Percentiles rank a stretch among this genome's conserved stretches.
These are phyloP conservation scores for Talpa occidentalis DNA, from an alignment of 2,113 vertebrate genomes.

Conservation along the genomic window DNA sequence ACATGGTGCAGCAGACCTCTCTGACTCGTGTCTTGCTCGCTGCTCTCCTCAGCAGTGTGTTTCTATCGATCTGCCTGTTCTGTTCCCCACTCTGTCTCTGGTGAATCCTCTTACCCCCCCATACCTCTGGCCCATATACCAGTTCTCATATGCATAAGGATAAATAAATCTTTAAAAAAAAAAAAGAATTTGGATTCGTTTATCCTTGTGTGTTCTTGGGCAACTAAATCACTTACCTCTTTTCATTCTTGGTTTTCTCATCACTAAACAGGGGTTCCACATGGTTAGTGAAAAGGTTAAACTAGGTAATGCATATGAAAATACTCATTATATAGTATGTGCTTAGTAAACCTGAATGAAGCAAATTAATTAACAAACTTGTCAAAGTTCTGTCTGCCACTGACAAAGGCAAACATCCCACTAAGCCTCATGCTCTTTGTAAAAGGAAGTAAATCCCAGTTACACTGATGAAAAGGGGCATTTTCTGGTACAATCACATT, in stretches of 20 bases:
- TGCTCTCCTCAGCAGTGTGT: too few relatives aligned
- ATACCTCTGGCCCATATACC: too few relatives aligned
- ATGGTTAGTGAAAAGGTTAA: not conserved
- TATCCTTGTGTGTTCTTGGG: not conserved
- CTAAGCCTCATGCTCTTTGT: not conserved
- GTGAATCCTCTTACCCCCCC: too few relatives aligned
- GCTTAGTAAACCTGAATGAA: constrained; percentile 39
- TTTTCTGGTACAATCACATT: not conserved
- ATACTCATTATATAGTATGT: not conserved
- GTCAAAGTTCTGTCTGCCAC: not conserved
- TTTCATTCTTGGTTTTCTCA: not conserved
- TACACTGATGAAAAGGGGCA: not conserved
- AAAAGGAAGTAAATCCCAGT: constrained; percentile 29
- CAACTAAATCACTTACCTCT: not conserved
- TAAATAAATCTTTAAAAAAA: too few relatives aligned
- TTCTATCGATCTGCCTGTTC: too few relatives aligned
- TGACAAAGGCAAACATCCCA: not conserved
- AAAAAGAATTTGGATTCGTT: not conserved
- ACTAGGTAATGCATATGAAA: not conserved
- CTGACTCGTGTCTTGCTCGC: too few relatives aligned
- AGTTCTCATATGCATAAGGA: too few relatives aligned
- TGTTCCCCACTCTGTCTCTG: too few relatives aligned
- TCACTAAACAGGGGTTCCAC: not conserved
- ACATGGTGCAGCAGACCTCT: too few relatives aligned
- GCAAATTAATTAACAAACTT: not conserved